Percentiles rank a stretch among this genome's conserved stretches.
phyloP scores from a whole-genome alignment of 1,140 invertebrate genomes.

The Riptortus pedestris region DNA sequence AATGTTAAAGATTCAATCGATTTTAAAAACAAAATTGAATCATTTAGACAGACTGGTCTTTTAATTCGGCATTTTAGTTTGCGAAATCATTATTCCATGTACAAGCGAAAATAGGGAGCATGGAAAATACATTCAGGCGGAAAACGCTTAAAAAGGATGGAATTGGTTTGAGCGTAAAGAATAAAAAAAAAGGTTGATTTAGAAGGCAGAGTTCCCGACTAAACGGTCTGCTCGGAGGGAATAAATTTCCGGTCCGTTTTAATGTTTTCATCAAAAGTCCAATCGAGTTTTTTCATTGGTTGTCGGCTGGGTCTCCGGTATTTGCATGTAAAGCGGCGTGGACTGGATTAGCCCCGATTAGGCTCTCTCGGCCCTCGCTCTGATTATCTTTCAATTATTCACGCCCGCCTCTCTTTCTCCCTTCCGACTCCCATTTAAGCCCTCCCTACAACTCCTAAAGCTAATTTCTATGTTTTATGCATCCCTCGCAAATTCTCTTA shows the following conservation, averaged over 20 bases:
- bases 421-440: background rate
- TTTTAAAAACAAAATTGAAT: no score
- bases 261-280: conserved; percentile 17
- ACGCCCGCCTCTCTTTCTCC: background rate
- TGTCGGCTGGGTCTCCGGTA: background rate
- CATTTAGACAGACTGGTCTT: no score
- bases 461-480: conserved; percentile 1
- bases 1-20: no score
- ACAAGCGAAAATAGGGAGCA: no score
- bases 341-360: background rate
- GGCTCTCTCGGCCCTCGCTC: background rate
- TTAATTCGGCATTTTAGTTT: no score
- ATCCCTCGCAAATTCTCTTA: conserved; percentile 6
- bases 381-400: conserved; percentile 18
- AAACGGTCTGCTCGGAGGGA: background rate
- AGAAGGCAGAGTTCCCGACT: background rate
- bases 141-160: background rate
- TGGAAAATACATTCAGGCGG: no score
- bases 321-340: conserved; percentile 1
- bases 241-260: conserved; percentile 8
- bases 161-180: background rate
- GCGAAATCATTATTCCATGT: no score
- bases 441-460: background rate
- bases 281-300: conserved; percentile 12
- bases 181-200: background rate